These are phyloP conservation scores for Rhinichthys osculus DNA, from an alignment of 2,797 vertebrate species.

Conservation along the genomic window DNA sequence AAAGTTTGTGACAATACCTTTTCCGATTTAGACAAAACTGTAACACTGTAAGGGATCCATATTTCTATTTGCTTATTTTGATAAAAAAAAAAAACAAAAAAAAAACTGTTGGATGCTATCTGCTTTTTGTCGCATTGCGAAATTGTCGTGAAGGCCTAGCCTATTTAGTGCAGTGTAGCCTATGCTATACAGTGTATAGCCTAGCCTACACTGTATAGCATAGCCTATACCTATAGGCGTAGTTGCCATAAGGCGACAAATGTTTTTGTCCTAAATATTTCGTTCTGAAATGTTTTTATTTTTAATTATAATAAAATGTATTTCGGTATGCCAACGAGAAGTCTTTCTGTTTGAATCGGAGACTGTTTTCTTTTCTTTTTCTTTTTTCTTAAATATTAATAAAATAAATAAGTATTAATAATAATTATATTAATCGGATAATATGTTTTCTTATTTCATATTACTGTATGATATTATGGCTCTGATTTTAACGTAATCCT, in stretches of 20 bases:
- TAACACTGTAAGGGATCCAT: slow-evolving; percentile 46
- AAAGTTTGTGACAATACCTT: slow-evolving; percentile 30
- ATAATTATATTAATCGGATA: not conserved
- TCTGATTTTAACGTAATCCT: not conserved
- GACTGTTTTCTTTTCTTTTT: not conserved
- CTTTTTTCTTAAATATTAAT: not conserved
- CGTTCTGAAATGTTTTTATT: not conserved
- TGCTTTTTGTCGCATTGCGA: slow-evolving; percentile 75
- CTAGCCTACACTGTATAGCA: too few relatives aligned
- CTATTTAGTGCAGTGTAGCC: not conserved
- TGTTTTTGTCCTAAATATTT: slow-evolving; percentile 1
- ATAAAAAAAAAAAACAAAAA: not conserved
- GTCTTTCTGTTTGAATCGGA: not conserved
- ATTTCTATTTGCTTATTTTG: slow-evolving; percentile 17
- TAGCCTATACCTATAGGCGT: too few relatives aligned
- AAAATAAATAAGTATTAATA: not conserved
- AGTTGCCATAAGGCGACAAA: not conserved
- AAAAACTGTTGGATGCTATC: not conserved
- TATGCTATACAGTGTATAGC: not conserved
- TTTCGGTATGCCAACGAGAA: not conserved
- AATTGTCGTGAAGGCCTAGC: slow-evolving; percentile 42
- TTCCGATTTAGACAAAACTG: slow-evolving; percentile 65
- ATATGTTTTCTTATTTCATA: not conserved
- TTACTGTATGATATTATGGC: not conserved
- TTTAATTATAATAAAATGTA: not conserved